Evolutionary conservation across 2,797 vertebrate species (phyloP).

Genomic region (Podarcis lilfordi): DNA sequence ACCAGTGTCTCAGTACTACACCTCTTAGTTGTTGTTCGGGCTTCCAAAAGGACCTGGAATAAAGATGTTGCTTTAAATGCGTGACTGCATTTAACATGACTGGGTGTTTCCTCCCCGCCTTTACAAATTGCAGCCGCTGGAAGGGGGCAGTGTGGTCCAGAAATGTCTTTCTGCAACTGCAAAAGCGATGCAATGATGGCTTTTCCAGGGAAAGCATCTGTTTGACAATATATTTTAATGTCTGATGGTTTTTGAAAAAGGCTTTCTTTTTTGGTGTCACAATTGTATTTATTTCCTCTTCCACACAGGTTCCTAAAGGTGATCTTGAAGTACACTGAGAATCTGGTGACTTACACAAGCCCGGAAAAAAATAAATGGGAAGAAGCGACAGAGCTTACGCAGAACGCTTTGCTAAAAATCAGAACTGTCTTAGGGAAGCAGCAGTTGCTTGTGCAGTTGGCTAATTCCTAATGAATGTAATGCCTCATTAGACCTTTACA

Average conservation of each 20-base stretch:
- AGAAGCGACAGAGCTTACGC: constrained; percentile 65
- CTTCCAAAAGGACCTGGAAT: background rate
- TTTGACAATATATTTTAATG: background rate
- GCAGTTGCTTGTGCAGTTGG: constrained; percentile 65
- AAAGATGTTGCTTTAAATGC: background rate
- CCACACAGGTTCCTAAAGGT: constrained; percentile 74
- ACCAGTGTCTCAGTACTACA: background rate
- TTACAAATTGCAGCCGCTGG: background rate
- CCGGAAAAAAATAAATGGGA: constrained; percentile 76
- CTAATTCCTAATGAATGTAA: constrained; percentile 8
- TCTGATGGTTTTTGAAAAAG: constrained; percentile 6
- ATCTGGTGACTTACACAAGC: constrained; percentile 74
- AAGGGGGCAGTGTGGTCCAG: background rate
- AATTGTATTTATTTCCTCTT: constrained; percentile 30
- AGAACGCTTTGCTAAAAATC: constrained; percentile 66
- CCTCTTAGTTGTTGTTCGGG: background rate
- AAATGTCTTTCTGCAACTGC: background rate
- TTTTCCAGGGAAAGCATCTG: background rate
- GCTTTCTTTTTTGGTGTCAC: constrained; percentile 13
- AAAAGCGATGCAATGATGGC: background rate
- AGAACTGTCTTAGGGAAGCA: constrained; percentile 64
- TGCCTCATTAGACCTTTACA: background rate
- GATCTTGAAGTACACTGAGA: constrained; percentile 77
- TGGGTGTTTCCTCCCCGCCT: background rate
- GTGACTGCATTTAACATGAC: background rate